Conservation (phyloP, 2,888 invertebrate genomes). For the Spisula solida region DNA sequence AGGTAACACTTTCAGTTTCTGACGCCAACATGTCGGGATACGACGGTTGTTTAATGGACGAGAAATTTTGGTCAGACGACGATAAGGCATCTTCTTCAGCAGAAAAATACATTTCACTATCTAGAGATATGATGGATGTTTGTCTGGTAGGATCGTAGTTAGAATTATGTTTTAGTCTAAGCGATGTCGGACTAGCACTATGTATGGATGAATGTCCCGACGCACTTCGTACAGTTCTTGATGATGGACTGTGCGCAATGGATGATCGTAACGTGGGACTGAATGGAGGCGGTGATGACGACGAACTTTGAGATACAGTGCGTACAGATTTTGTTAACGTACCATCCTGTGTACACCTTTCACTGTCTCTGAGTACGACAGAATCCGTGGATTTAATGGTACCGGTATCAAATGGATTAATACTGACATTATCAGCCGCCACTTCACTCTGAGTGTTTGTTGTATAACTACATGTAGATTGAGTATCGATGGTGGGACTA, state of each 20-base stretch:
- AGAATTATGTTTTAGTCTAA: slow-evolving; percentile 41
- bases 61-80: slow-evolving; percentile 46
- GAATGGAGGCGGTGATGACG: slow-evolving; percentile 67
- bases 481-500: slow-evolving; percentile 63
- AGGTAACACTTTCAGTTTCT: slow-evolving; percentile 59
- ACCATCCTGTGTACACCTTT: slow-evolving; percentile 36
- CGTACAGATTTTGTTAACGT: slow-evolving; percentile 44
- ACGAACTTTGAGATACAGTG: slow-evolving; percentile 63
- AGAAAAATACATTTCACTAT: slow-evolving; percentile 94
- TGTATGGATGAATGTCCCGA: slow-evolving; percentile 63
- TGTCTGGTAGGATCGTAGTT: slow-evolving; percentile 56
- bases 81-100: slow-evolving; percentile 93
- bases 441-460: slow-evolving; percentile 51
- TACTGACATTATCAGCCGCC: slow-evolving; percentile 57
- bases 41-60: slow-evolving; percentile 41
- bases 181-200: slow-evolving; percentile 64
- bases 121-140: slow-evolving; percentile 79
- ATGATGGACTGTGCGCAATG: slow-evolving; percentile 57
- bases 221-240: slow-evolving; percentile 63
- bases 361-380: slow-evolving; percentile 47
- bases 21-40: slow-evolving; percentile 57
- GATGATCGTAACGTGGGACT: slow-evolving; percentile 63
- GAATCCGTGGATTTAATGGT: slow-evolving; percentile 58
- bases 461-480: slow-evolving; percentile 69
- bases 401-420: slow-evolving; percentile 69